A percentile compares a stretch with the other conserved stretches of the same genome.
Evolutionary conservation across 2,888 invertebrate species (phyloP).

Genomic region (Leucophora obtusa): DNA sequence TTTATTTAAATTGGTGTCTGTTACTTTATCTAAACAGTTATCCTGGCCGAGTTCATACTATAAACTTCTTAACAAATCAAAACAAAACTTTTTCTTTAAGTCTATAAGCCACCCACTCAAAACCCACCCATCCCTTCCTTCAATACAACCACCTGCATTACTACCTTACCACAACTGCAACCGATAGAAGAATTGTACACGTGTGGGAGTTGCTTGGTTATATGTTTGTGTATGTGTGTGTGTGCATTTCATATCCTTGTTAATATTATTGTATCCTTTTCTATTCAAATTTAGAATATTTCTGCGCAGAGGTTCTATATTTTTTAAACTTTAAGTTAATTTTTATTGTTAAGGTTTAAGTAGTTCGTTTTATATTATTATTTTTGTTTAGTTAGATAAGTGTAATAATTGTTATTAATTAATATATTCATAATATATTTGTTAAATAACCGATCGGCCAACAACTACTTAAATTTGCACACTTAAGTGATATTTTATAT

Average conservation of each 20-base stretch:
- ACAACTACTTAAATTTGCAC: constrained; percentile 2
- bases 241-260: neutral
- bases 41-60: constrained; percentile 22
- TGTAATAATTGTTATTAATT: neutral
- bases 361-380: neutral
- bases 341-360: constrained; percentile 1
- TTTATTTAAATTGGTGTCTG: constrained; percentile 70
- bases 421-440: neutral
- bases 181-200: neutral
- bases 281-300: constrained; percentile 14
- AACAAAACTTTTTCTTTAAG: neutral
- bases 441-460: constrained; percentile 5
- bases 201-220: neutral
- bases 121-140: neutral
- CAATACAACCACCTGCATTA: too few relatives aligned
- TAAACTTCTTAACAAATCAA: neutral
- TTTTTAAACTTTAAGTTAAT: constrained; percentile 19
- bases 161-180: neutral
- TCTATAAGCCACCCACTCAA: neutral
- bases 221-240: neutral
- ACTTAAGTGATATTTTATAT: neutral
- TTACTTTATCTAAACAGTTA: constrained; percentile 48
- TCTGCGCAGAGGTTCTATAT: constrained; percentile 45
- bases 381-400: neutral
- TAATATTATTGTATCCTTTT: neutral